Percentiles rank a stretch among this genome's conserved stretches.
Evolutionary conservation across 2,888 invertebrate genomes (phyloP).

Genomic region (Rhagonycha fulva): DNA sequence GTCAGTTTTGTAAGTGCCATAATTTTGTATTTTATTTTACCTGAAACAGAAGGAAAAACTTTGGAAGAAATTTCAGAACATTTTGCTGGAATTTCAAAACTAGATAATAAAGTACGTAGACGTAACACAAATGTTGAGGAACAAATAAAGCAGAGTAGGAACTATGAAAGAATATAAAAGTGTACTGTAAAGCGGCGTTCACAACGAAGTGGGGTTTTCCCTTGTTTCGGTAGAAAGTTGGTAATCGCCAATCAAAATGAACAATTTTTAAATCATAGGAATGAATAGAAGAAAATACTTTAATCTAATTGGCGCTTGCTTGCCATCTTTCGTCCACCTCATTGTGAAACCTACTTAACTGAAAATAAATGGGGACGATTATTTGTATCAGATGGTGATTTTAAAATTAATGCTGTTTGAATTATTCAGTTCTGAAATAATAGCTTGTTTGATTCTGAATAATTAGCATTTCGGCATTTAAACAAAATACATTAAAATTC

Average conservation of each 20-base stretch:
- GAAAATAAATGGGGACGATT: too few relatives aligned
- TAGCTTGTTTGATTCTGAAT: neutral
- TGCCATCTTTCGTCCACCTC: too few relatives aligned
- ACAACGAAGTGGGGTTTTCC: too few relatives aligned
- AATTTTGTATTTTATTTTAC: slow-evolving; percentile 69
- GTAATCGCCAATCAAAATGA: too few relatives aligned
- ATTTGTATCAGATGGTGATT: neutral
- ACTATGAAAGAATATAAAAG: too few relatives aligned
- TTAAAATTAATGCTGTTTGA: neutral
- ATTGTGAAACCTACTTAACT: too few relatives aligned
- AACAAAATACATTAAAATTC: neutral
- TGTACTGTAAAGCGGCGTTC: too few relatives aligned
- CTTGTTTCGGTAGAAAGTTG: too few relatives aligned
- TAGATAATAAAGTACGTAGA: slow-evolving; percentile 54
- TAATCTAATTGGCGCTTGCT: too few relatives aligned
- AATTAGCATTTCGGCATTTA: neutral
- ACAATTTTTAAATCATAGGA: too few relatives aligned
- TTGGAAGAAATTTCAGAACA: slow-evolving; percentile 73
- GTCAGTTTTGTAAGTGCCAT: slow-evolving; percentile 66
- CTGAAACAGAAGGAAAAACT: slow-evolving; percentile 82
- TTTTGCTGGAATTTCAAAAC: slow-evolving; percentile 63
- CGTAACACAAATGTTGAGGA: neutral
- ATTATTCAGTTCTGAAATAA: neutral
- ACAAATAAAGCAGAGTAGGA: too few relatives aligned
- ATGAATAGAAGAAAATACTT: too few relatives aligned